Conservation (phyloP, 2,113 vertebrate genomes). For the Barnardius zonarius region DNA sequence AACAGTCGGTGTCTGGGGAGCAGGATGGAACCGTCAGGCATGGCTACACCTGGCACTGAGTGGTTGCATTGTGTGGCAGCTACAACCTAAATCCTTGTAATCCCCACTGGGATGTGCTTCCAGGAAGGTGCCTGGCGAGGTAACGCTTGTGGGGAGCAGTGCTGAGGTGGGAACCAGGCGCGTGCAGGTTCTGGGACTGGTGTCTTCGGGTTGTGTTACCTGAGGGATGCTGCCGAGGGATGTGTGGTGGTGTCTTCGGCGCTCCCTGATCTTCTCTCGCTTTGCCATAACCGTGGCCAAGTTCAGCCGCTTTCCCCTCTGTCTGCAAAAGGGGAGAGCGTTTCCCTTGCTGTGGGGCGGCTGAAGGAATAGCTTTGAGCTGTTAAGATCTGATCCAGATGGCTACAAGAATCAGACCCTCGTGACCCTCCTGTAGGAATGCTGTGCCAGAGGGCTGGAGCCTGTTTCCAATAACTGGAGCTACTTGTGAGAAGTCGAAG, state of each 20-base stretch:
- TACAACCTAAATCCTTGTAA: fast-evolving
- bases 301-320: neutral
- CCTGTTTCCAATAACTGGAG: neutral
- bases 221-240: neutral
- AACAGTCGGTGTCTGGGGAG: neutral
- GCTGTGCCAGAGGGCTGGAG: neutral
- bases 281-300: neutral
- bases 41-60: fast-evolving
- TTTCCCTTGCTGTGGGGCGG: neutral
- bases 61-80: neutral
- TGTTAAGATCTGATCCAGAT: neutral
- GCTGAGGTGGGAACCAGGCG: neutral
- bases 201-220: fast-evolving
- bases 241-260: neutral
- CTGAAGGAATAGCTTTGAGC: neutral
- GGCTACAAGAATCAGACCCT: neutral
- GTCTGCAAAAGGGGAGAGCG: neutral
- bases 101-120: neutral
- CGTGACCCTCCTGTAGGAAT: neutral
- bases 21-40: neutral
- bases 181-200: neutral
- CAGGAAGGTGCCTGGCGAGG: neutral
- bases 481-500: neutral
- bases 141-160: neutral
- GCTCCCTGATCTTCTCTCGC: neutral